Percentiles rank a stretch among this genome's conserved stretches.
phyloP scores from a whole-genome alignment of 2,113 vertebrate genomes.

The Oncorhynchus tshawytscha region DNA sequence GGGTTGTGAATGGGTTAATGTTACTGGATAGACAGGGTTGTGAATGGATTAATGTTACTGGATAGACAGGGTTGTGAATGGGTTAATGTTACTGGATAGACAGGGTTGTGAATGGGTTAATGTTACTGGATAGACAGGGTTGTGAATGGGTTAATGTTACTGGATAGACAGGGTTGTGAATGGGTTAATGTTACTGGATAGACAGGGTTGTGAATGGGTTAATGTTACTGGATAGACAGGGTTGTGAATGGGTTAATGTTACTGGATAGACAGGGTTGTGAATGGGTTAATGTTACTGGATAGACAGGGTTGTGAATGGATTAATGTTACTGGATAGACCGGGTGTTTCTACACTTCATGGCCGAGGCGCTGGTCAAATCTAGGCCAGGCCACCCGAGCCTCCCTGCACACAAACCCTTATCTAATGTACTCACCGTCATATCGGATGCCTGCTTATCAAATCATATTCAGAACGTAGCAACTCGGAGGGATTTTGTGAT shows the following conservation, averaged over 20 bases:
- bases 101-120: too few species aligned
- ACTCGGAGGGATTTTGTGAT: not conserved
- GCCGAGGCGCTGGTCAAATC: conserved; percentile 40
- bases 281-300: not conserved
- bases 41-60: too few species aligned
- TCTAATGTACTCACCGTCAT: too few species aligned
- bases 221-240: not conserved
- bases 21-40: not conserved
- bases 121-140: too few species aligned
- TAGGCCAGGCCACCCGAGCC: conserved; percentile 1
- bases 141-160: not conserved
- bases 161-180: too few species aligned
- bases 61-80: too few species aligned
- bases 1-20: too few species aligned
- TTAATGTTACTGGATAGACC: conserved; percentile 29
- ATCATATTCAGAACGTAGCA: not conserved
- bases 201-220: too few species aligned
- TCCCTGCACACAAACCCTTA: not conserved
- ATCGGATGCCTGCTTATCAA: not conserved
- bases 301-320: too few species aligned
- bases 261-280: too few species aligned
- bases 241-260: too few species aligned
- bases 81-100: not conserved
- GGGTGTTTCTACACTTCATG: conserved; percentile 30
- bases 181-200: too few species aligned